Base-by-base conservation (phyloP, 2,888 invertebrate genomes). In the Harpagoxenus sublaevis region DNA sequence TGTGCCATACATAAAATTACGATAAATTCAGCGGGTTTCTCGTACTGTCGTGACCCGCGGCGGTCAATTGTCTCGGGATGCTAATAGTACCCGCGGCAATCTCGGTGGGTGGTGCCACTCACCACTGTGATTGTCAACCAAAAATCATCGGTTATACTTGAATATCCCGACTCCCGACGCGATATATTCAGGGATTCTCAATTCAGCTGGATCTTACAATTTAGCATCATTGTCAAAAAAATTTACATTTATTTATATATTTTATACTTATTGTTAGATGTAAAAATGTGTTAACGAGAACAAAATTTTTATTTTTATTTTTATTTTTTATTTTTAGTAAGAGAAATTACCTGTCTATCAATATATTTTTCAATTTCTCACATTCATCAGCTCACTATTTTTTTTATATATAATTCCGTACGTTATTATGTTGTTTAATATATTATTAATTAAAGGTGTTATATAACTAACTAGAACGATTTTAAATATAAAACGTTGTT, bases 1-100 rank as follows among this genome's bases (percentile, higher is more conserved):
- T 93, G 94, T 93, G 93, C 92, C 93, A 94, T 94, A 94, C 94
- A 94, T 94, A 94, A 94, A 94, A 94, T 94, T 93, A 94, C 94
- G 93, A 94, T 94, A 94, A 94, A 94, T 94, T 87, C 90, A 79
- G 53, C 84, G 88, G 88, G 89, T 91, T 92, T 92, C 92, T 90
- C 91, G 87, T 65, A 87, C 89, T 90, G 91, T 91, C 91, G 86
- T 91, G 84, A 90, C 91, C 91, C 86, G 90, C 86, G 93, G 93
- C 93, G 81, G 85, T 92, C 93, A 84, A 93, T 93, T 93, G 92
- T 93, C 90, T 88, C 86, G 86, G 81, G 90, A 86, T 79, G 87
- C 89, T 92, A 91, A 92, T 92, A 87, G 86, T 89, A 86, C 87
- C 89, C 75, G 84, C 83, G 88, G 91, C 89, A 71, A 18, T 90